A percentile compares a stretch with the other conserved stretches of the same genome.
These are phyloP conservation scores for Eudasyphora cyanicolor DNA, from an alignment of 2,888 invertebrate genomes.

Conservation along the genomic window DNA sequence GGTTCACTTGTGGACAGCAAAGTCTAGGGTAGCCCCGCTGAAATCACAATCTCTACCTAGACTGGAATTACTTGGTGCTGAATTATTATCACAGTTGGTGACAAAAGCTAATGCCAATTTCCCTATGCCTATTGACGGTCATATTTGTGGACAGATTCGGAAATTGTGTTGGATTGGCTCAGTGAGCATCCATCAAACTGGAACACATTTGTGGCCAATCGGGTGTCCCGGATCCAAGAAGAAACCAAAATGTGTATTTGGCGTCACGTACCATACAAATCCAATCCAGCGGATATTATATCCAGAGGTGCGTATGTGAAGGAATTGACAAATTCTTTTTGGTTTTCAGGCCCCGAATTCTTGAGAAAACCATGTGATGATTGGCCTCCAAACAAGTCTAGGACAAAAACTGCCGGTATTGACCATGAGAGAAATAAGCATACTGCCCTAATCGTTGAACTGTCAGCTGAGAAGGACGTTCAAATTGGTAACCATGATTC, in stretches of 20 bases:
- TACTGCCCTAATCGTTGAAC: too few relatives aligned
- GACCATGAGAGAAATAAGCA: constrained; percentile 6
- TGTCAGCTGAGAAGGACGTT: too few relatives aligned
- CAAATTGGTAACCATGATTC: too few relatives aligned
- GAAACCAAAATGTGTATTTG: constrained; percentile 30
- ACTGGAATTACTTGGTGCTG: constrained; percentile 43
- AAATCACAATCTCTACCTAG: constrained; percentile 53
- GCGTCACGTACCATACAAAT: constrained; percentile 45
- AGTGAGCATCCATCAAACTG: constrained; percentile 62
- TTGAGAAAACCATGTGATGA: too few relatives aligned
- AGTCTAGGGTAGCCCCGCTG: constrained; percentile 53
- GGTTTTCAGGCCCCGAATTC: too few relatives aligned
- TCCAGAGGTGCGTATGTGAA: too few relatives aligned
- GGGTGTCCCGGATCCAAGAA: constrained; percentile 49
- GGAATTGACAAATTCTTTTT: too few relatives aligned
- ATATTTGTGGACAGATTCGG: constrained; percentile 59
- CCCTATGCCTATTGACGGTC: background rate
- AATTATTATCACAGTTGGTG: constrained; percentile 39
- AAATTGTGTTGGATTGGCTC: constrained; percentile 61
- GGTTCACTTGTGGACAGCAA: constrained; percentile 49
- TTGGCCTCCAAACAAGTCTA: constrained; percentile 32
- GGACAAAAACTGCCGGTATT: background rate
- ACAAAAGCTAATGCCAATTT: constrained; percentile 43
- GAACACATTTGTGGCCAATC: constrained; percentile 60
- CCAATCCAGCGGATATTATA: constrained; percentile 38